Evolutionary conservation across 2,113 vertebrate species (phyloP), one percentile per base, ranked within the genome.

Genomic region (Anarrhichthys ocellatus): DNA sequence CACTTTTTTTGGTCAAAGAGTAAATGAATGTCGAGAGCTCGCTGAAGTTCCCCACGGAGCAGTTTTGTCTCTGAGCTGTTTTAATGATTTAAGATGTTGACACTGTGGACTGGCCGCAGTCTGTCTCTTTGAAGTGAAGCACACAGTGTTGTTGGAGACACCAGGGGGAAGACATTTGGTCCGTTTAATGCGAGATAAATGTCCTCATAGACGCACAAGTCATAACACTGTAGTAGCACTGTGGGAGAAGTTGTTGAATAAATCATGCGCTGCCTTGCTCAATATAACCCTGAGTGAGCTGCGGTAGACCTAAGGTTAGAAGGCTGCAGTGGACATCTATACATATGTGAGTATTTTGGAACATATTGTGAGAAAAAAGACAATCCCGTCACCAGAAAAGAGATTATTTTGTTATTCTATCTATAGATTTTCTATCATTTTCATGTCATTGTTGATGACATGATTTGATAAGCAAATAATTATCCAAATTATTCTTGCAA

Each of bases 71-170:
- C 50, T 4, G 54, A 71, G 65, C 69, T 32, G 20, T 64, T 81
- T 87, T 3, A 85, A 87, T 81, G 66, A 90, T 90, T 90, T 36
- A 85, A 52, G 17, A 72, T 75, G 80, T 69, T 76, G 85, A 90
- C 85, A 50, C 48, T 18, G 3, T 73, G 73, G 80, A 80, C 46
- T 14, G 14, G 63, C 34, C 8, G 24, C 82, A 11, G 38, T 73
- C 68, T 15, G 27, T 24, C 29, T 72, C 52, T 90, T 81, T 85
- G 82, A 90, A 85, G 72, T 48, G 17, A 68, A 66, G 27, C 66
- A 2, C 54, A 9, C 73, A 1, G 36, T 20, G 42, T 34, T 59
- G 69, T 78, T 9, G n/a, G 74, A 62, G 65, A 58, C 73, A 66
- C 68, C 36, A 1, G n/a, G 27, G 74, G 68, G 63, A 18, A 44